These are phyloP conservation scores for Sprattus sprattus DNA, from an alignment of 2,113 vertebrate genomes.

Conservation along the genomic window DNA sequence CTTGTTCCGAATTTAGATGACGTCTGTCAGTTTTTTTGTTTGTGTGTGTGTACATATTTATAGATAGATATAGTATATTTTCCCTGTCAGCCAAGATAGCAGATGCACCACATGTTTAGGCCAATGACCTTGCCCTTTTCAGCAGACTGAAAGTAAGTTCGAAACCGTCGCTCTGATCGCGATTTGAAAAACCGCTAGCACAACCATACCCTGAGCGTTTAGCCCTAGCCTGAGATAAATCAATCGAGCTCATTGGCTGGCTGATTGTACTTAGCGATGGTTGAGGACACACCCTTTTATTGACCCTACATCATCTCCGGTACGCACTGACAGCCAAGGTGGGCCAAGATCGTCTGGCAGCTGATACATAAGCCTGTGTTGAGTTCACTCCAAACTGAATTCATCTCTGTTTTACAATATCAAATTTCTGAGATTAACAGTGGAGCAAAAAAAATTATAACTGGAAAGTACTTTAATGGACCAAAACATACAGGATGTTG, in stretches of 20 bases:
- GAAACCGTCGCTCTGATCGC: neutral
- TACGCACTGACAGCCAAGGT: neutral
- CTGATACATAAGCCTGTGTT: neutral
- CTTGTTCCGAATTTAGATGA: neutral
- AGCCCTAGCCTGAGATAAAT: constrained; percentile 14
- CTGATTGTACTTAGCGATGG: constrained; percentile 14
- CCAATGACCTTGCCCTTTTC: neutral
- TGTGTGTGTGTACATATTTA: neutral
- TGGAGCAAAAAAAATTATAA: neutral
- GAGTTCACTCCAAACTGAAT: neutral
- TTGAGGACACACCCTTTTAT: constrained; percentile 1
- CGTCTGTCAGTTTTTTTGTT: neutral
- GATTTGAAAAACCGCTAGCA: constrained; percentile 9
- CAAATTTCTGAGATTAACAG: constrained; percentile 8
- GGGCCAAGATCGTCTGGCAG: neutral
- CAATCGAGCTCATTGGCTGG: constrained; percentile 2
- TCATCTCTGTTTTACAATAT: constrained; percentile 1
- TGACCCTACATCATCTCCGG: neutral
- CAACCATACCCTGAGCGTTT: constrained; percentile 13
- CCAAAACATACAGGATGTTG: neutral
- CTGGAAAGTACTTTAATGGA: neutral
- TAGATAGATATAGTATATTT: neutral
- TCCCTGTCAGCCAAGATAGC: neutral
- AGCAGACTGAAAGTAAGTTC: constrained; percentile 12
- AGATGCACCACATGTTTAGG: neutral